Evolutionary conservation across 2,113 vertebrate genomes (phyloP).

Genomic region (Plestiodon gilberti): DNA sequence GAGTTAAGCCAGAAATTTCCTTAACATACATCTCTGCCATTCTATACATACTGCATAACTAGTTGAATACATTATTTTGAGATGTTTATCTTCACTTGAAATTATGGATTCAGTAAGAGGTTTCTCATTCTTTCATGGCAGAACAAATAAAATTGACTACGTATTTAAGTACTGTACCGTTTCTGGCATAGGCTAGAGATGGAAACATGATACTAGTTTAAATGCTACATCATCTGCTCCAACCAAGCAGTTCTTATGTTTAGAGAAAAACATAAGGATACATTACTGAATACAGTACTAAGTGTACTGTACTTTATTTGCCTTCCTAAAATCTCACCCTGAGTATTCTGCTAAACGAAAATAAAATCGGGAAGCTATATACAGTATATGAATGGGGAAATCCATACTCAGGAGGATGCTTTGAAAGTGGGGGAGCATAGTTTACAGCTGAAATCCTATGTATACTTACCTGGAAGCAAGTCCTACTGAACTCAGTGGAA

Average conservation of each 20-base stretch:
- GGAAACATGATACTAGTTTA: constrained; percentile 20
- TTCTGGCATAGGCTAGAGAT: constrained; percentile 12
- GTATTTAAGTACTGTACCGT: constrained; percentile 2
- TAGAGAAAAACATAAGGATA: constrained; percentile 43
- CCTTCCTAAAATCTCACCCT: constrained; percentile 69
- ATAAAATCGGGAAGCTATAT: constrained; percentile 49
- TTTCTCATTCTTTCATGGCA: constrained; percentile 20
- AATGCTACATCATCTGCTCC: background rate
- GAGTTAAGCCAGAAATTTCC: constrained; percentile 36
- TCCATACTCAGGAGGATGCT: background rate
- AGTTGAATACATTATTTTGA: background rate
- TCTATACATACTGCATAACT: constrained; percentile 15
- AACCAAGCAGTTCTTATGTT: constrained; percentile 10
- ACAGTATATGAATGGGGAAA: constrained; percentile 60
- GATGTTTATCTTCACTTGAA: constrained; percentile 42
- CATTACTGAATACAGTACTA: constrained; percentile 60
- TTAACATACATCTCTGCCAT: constrained; percentile 46
- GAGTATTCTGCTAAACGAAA: constrained; percentile 65
- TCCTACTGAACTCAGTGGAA: too few relatives aligned
- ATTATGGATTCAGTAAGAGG: constrained; percentile 1
- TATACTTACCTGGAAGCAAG: too few relatives aligned
- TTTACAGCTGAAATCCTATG: background rate
- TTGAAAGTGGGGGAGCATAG: background rate
- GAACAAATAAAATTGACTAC: constrained; percentile 18
- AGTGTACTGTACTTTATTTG: constrained; percentile 65